Evolutionary conservation across 2,113 vertebrate genomes (phyloP).

Genomic region (Stegostoma tigrinum): DNA sequence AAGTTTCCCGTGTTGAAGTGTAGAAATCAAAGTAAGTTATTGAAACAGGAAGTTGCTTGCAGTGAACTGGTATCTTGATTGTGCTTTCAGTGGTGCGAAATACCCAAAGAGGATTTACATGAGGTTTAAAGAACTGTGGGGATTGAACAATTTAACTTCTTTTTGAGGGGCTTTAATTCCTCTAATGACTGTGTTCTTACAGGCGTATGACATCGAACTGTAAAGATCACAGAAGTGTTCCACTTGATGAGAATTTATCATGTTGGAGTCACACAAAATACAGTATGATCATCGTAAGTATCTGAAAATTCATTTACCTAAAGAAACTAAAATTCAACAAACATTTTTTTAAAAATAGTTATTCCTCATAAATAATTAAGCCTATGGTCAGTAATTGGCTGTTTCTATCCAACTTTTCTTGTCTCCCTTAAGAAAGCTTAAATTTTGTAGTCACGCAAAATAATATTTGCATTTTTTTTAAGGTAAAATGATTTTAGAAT

Average conservation of each 20-base stretch:
- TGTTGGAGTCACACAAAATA: conserved; percentile 62
- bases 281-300: conserved; percentile 64
- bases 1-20: background rate
- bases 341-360: background rate
- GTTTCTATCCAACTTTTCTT: background rate
- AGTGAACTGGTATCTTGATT: background rate
- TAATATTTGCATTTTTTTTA: background rate
- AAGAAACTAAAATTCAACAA: background rate
- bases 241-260: conserved; percentile 40
- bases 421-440: background rate
- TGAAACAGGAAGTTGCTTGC: background rate
- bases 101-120: background rate
- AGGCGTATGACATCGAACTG: background rate
- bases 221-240: background rate
- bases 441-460: background rate
- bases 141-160: background rate
- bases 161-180: background rate
- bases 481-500: background rate
- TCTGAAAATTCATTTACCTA: background rate
- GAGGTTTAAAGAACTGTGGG: background rate
- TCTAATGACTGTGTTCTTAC: background rate
- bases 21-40: background rate
- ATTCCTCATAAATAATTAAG: background rate
- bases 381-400: background rate
- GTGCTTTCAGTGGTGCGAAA: background rate